A percentile compares a stretch with the other conserved stretches of the same genome.
Conservation (phyloP, 1,140 invertebrate species). For the Venustaconcha ellipsiformis region DNA sequence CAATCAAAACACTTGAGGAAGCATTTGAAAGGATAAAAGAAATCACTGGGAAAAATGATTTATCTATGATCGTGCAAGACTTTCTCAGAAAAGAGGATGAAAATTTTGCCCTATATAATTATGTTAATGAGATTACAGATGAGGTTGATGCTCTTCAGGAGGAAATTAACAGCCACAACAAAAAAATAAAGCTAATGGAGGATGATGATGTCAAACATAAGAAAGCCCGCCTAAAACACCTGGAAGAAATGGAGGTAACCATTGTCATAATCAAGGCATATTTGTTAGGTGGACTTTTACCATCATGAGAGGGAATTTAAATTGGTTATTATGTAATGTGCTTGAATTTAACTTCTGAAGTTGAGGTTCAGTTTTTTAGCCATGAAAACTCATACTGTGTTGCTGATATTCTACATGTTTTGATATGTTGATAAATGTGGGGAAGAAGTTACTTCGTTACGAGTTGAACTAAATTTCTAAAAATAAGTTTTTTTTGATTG, state of each 20-base stretch:
- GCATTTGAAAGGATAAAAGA: slow-evolving; percentile 79
- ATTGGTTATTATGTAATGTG: no score
- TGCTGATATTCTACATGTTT: no score
- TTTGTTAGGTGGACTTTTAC: no score
- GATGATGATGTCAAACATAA: slow-evolving; percentile 49
- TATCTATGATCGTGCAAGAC: slow-evolving; percentile 79
- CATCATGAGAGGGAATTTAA: no score
- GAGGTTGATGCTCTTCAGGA: slow-evolving; percentile 81
- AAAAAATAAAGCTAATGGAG: slow-evolving; percentile 46
- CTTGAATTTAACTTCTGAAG: no score
- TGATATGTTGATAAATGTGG: no score
- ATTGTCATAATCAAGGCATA: no score
- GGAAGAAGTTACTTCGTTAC: no score
- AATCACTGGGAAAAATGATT: slow-evolving; percentile 77
- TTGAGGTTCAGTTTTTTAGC: no score
- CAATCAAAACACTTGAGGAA: slow-evolving; percentile 77
- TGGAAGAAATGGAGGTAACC: slow-evolving; percentile 47
- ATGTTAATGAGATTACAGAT: slow-evolving; percentile 89
- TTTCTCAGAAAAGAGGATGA: slow-evolving; percentile 88
- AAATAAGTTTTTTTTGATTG: no score
- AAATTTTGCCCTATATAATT: slow-evolving; percentile 91
- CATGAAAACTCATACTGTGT: no score
- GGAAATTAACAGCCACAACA: slow-evolving; percentile 73
- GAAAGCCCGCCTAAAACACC: slow-evolving; percentile 35
- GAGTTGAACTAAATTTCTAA: no score